Evolutionary conservation across 2,797 vertebrate species (phyloP).

Genomic region (Rhynchonycteris naso): DNA sequence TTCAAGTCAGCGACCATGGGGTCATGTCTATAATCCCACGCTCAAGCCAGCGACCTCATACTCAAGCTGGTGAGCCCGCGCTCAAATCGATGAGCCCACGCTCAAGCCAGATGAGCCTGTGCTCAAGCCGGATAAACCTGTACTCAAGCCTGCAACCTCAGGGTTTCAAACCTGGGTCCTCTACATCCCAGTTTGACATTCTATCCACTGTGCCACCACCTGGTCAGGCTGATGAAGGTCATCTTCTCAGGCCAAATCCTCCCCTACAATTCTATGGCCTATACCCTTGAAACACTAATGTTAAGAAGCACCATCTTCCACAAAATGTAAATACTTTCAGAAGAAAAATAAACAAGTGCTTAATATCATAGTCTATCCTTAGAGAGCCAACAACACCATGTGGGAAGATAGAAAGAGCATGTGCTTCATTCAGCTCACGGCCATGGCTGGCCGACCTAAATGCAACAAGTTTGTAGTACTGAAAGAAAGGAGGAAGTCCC

Average conservation of each 20-base stretch:
- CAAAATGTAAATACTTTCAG: background rate
- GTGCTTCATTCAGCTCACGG: background rate
- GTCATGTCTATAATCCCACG: no score
- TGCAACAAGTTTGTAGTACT: background rate
- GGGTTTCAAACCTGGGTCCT: no score
- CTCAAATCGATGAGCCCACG: no score
- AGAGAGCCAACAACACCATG: background rate
- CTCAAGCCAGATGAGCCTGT: no score
- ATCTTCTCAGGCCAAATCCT: background rate
- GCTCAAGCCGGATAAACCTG: no score
- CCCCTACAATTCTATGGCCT: background rate
- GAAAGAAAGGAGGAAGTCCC: background rate
- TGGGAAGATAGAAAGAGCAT: background rate
- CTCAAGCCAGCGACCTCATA: no score
- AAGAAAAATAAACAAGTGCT: background rate
- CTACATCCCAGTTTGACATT: no score
- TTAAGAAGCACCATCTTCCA: background rate
- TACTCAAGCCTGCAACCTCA: no score
- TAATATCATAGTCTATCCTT: background rate
- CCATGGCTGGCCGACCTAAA: background rate
- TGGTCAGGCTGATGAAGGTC: background rate
- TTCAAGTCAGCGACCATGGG: no score
- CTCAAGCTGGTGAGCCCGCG: no score
- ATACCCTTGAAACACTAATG: background rate
- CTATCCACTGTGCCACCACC: no score